phyloP scores from a whole-genome alignment of 1,140 invertebrate species.

The Mylabris phalerata region DNA sequence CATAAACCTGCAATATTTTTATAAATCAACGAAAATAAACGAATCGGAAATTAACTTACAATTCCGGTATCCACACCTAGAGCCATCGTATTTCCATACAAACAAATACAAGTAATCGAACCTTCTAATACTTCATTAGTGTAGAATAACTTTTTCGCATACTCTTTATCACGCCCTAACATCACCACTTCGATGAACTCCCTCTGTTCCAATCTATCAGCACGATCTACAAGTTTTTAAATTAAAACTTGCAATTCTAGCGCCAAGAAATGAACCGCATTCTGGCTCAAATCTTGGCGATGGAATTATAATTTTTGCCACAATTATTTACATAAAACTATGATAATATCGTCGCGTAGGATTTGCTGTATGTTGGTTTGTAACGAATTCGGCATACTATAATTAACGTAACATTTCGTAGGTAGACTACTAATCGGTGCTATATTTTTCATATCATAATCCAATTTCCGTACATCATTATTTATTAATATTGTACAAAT shows the following conservation, averaged over 20 bases:
- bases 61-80: constrained; percentile 33
- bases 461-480: constrained; percentile 30
- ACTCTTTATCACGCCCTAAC: constrained; percentile 21
- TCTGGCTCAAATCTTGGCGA: no score
- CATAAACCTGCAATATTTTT: constrained; percentile 31
- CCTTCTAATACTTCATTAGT: constrained; percentile 35
- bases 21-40: no score
- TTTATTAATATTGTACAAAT: constrained; percentile 35
- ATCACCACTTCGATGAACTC: constrained; percentile 37
- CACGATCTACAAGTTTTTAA: constrained; percentile 21
- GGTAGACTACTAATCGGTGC: constrained; percentile 21
- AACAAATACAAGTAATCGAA: constrained; percentile 36
- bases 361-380: constrained; percentile 20
- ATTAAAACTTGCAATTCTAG: neutral
- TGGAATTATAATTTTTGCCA: neutral
- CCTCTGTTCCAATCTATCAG: constrained; percentile 23
- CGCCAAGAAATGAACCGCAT: no score
- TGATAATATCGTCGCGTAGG: constrained; percentile 34
- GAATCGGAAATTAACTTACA: constrained; percentile 22
- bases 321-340: constrained; percentile 31
- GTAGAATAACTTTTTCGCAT: constrained; percentile 37
- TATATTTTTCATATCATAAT: constrained; percentile 26
- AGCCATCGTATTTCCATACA: constrained; percentile 38
- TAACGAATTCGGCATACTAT: constrained; percentile 7
- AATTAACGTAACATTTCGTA: constrained; percentile 4